Conservation (phyloP, 92 coral and sea anemone genomes). For the Plumapathes pennacea region DNA sequence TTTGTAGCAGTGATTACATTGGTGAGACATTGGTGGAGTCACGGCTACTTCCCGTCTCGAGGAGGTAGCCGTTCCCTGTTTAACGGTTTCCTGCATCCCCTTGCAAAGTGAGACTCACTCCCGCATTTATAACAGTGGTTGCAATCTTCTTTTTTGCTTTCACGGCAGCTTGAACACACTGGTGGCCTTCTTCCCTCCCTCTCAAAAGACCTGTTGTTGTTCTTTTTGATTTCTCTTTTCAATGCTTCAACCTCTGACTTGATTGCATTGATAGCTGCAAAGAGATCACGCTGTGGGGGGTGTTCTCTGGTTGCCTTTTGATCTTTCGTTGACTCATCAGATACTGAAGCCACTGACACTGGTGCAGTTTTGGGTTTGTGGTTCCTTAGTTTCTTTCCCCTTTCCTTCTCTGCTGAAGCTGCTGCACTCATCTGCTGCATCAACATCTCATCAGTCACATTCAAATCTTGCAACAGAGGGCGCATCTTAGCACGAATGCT, state of each 20-base stretch:
- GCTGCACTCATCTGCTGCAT: constrained; percentile 48
- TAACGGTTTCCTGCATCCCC: constrained; percentile 44
- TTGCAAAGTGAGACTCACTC: constrained; percentile 45
- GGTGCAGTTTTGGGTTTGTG: constrained; percentile 30
- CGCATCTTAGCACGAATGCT: constrained; percentile 52
- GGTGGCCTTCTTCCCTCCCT: no score
- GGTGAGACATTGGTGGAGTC: constrained; percentile 40
- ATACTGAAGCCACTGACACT: constrained; percentile 18
- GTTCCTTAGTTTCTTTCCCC: constrained; percentile 44
- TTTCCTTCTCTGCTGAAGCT: constrained; percentile 59
- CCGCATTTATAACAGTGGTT: constrained; percentile 70
- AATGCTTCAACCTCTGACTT: constrained; percentile 11
- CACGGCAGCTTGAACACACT: constrained; percentile 30
- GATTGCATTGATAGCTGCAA: constrained; percentile 30
- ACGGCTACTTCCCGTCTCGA: constrained; percentile 57
- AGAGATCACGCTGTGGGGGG: constrained; percentile 22
- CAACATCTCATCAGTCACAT: constrained; percentile 31
- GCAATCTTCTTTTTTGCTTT: constrained; percentile 19
- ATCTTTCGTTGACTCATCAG: constrained; percentile 1
- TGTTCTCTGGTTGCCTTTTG: constrained; percentile 1
- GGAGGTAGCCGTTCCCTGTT: constrained; percentile 35
- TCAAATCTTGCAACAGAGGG: constrained; percentile 40
- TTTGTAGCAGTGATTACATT: constrained; percentile 45
- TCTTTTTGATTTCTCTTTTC: constrained; percentile 8
- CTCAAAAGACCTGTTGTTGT: no score